phyloP scores from a whole-genome alignment of 2,797 vertebrate genomes.

The Cryptoprocta ferox region DNA sequence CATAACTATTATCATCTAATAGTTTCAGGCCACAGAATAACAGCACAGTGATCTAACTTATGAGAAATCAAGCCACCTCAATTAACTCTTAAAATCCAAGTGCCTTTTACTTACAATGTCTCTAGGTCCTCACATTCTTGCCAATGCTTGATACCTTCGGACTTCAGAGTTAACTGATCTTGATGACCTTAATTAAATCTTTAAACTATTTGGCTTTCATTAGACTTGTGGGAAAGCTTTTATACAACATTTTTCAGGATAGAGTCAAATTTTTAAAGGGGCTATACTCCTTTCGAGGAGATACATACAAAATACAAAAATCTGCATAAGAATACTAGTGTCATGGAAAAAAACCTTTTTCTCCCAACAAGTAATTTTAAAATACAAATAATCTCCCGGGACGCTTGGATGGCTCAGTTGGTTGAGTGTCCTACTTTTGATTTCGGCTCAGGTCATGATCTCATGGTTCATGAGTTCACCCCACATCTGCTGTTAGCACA shows the following conservation, averaged over 20 bases:
- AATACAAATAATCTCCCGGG: background rate
- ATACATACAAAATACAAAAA: background rate
- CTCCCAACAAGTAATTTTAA: slow-evolving; percentile 44
- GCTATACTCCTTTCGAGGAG: background rate
- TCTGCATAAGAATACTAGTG: slow-evolving; percentile 34
- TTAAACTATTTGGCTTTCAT: background rate
- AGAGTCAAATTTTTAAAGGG: background rate
- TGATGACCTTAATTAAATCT: background rate
- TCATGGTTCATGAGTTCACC: no score
- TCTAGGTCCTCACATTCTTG: background rate
- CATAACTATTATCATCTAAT: background rate
- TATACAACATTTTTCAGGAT: slow-evolving; percentile 11
- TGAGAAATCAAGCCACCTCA: background rate
- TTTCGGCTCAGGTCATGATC: no score
- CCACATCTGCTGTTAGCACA: no score
- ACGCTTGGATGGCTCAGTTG: no score
- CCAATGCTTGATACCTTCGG: background rate
- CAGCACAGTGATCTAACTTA: background rate
- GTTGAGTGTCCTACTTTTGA: no score
- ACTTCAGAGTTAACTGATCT: background rate
- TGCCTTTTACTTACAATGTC: background rate
- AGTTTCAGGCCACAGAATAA: slow-evolving; percentile 19
- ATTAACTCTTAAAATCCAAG: slow-evolving; percentile 34
- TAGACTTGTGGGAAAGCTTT: background rate
- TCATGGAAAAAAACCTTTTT: background rate